Evolutionary conservation across 2,888 invertebrate species (phyloP).

Genomic region (Anodontia alba): DNA sequence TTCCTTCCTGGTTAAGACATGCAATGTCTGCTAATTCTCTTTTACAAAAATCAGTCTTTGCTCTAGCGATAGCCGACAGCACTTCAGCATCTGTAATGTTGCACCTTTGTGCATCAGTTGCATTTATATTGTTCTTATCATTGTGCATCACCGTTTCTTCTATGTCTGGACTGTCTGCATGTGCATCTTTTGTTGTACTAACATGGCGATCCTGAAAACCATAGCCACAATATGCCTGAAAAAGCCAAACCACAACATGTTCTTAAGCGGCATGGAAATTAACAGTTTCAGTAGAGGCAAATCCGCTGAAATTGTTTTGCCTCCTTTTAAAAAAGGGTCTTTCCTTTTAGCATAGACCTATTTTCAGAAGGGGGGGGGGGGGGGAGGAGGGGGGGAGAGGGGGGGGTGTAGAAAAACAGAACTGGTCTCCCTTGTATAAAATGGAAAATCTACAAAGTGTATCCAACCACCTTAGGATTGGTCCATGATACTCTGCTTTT

Average conservation of each 20-base stretch:
- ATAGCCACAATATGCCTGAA: neutral
- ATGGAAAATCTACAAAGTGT: no score
- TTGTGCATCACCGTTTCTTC: neutral
- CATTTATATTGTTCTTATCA: neutral
- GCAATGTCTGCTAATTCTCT: neutral
- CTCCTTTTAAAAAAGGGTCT: no score
- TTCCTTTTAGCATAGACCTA: no score
- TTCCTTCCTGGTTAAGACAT: neutral
- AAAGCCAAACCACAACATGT: neutral
- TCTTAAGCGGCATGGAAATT: neutral
- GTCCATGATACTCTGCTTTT: no score
- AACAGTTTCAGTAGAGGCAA: no score
- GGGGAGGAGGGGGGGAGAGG: no score
- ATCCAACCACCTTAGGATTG: no score
- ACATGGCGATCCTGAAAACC: neutral
- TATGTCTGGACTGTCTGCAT: neutral
- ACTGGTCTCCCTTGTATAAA: no score
- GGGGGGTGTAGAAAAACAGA: no score
- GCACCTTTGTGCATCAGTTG: neutral
- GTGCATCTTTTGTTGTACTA: neutral
- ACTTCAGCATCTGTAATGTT: neutral
- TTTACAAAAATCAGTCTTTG: constrained; percentile 12
- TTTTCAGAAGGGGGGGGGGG: no score
- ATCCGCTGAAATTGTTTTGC: no score
- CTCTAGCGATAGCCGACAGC: neutral